A percentile compares a stretch with the other conserved stretches of the same genome.
Conservation (phyloP, 2,113 vertebrate genomes). For the Lycaon pictus region DNA sequence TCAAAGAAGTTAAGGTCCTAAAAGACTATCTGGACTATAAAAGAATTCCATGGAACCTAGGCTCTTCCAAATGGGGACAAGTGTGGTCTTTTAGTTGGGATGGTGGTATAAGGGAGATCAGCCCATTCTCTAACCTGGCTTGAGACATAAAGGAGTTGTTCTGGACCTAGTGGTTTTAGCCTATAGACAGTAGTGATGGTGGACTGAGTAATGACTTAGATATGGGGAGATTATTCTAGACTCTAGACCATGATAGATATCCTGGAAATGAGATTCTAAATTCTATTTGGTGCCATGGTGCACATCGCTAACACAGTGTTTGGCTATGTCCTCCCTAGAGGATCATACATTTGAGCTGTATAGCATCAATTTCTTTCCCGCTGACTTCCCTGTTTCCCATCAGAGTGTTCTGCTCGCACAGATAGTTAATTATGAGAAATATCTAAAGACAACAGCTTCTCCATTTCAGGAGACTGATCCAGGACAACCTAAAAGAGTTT, state of each 20-base stretch:
- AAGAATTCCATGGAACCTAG: not conserved
- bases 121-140: not conserved
- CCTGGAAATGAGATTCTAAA: not conserved
- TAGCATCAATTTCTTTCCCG: not conserved
- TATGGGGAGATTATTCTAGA: not conserved
- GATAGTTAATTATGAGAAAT: conserved; percentile 87
- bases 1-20: not conserved
- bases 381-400: conserved; percentile 78
- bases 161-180: not conserved
- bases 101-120: not conserved
- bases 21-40: not conserved
- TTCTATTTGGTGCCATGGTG: not conserved
- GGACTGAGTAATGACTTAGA: not conserved
- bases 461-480: conserved; percentile 86
- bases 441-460: conserved; percentile 86
- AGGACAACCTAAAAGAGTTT: conserved; percentile 86
- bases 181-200: not conserved
- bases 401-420: conserved; percentile 87
- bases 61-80: not conserved
- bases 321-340: not conserved
- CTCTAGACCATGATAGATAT: not conserved
- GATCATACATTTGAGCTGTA: not conserved
- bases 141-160: not conserved
- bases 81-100: not conserved
- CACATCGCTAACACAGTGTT: not conserved